phyloP scores from a whole-genome alignment of 2,797 vertebrate species.

The Florisuga fusca region DNA sequence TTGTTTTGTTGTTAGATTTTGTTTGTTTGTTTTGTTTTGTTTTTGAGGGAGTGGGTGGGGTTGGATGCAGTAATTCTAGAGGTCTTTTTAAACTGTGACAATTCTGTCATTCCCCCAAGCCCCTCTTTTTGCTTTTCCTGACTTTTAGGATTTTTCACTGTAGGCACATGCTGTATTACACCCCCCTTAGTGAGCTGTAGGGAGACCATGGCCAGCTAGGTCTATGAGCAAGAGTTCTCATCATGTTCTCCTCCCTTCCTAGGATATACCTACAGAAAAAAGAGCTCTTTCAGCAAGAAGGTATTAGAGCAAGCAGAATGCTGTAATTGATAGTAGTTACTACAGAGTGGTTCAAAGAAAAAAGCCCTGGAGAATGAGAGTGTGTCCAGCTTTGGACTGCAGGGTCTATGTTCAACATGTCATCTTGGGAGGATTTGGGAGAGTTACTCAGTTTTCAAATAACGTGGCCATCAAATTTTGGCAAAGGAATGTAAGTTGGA shows the following conservation, averaged over 20 bases:
- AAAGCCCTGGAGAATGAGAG: not conserved
- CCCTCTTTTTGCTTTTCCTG: not conserved
- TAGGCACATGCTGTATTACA: not conserved
- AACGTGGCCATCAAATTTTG: not conserved
- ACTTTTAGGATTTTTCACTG: not conserved
- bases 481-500: not conserved
- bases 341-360: not conserved
- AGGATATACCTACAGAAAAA: not conserved
- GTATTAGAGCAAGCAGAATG: not conserved
- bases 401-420: not conserved
- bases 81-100: no score
- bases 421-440: not conserved
- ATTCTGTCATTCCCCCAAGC: not conserved
- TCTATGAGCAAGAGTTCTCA: not conserved
- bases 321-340: not conserved
- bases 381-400: not conserved
- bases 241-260: not conserved
- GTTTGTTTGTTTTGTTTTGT: no score
- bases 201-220: not conserved
- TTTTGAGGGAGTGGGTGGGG: no score
- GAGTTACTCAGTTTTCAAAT: not conserved
- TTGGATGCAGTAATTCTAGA: no score
- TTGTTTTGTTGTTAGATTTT: no score
- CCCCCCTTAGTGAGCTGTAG: not conserved
- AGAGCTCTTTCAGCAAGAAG: accelerated